Conservation (phyloP, 2,113 vertebrate genomes). For the Mesocricetus auratus region DNA sequence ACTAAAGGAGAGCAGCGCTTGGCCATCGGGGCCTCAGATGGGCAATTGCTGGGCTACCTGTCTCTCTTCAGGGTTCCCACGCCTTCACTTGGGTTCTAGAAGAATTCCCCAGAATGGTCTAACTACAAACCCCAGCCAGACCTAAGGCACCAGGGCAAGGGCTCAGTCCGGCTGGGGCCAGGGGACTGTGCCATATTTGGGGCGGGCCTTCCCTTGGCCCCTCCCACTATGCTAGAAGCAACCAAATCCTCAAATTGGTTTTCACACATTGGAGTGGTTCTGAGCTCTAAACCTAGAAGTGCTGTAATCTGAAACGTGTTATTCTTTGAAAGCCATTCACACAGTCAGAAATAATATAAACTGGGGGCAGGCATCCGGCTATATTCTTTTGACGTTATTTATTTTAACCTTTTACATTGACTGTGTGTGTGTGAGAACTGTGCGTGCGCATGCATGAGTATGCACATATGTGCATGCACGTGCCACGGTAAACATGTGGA, state of each 20-base stretch:
- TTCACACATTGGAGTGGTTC: not conserved
- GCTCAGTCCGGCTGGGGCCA: not conserved
- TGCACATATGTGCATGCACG: too few relatives aligned
- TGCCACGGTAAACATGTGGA: not conserved
- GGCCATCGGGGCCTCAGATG: rapidly evolving
- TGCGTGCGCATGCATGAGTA: not conserved
- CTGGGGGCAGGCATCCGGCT: slow-evolving; percentile 19
- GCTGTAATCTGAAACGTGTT: not conserved
- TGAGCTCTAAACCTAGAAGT: not conserved
- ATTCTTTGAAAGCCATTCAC: not conserved
- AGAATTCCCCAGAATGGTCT: not conserved
- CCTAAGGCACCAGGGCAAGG: not conserved
- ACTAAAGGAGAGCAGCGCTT: not conserved
- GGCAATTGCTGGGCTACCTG: not conserved
- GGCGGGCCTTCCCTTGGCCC: not conserved
- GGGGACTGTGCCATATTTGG: not conserved
- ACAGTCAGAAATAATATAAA: slow-evolving; percentile 9
- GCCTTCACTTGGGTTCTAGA: not conserved
- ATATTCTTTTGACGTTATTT: not conserved
- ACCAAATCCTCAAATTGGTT: not conserved
- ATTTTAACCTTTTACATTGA: not conserved
- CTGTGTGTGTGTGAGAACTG: not conserved
- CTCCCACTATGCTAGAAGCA: not conserved
- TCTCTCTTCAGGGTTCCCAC: not conserved
- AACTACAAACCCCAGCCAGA: not conserved